A percentile compares a stretch with the other conserved stretches of the same genome.
Conservation (phyloP, 2,113 vertebrate genomes). For the Silurus asotus region DNA sequence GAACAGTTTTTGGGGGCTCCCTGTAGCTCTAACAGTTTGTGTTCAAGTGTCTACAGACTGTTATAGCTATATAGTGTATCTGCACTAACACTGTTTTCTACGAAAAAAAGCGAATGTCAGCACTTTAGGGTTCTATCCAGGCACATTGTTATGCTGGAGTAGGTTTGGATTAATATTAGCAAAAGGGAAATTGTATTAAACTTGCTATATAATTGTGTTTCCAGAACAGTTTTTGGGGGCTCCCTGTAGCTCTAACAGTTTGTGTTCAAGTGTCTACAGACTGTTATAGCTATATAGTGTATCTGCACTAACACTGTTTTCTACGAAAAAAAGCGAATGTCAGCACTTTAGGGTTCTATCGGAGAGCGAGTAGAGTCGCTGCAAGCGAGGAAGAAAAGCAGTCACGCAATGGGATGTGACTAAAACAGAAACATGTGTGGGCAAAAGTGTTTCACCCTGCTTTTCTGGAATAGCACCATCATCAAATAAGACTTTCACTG, state of each 20-base stretch:
- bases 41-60: neutral
- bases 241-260: no score
- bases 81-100: slow-evolving; percentile 54
- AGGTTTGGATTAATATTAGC: no score
- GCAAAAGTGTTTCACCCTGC: slow-evolving; percentile 56
- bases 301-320: slow-evolving; percentile 50
- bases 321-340: slow-evolving; percentile 63
- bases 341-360: slow-evolving; percentile 66
- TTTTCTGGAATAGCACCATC: slow-evolving; percentile 57
- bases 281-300: no score
- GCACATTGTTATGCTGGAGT: no score
- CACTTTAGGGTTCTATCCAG: slow-evolving; percentile 65
- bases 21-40: no score
- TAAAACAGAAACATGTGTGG: slow-evolving; percentile 74
- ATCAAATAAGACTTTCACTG: slow-evolving; percentile 61
- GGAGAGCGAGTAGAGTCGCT: slow-evolving; percentile 39
- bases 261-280: neutral
- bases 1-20: neutral
- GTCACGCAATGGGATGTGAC: slow-evolving; percentile 60
- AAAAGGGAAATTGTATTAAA: no score
- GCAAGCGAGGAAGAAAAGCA: slow-evolving; percentile 66
- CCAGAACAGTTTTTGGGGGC: no score
- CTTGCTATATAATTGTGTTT: no score
- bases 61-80: no score
- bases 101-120: slow-evolving; percentile 65